Base-by-base conservation (phyloP, 2,113 vertebrate species). In the Myotis lucifugus region DNA sequence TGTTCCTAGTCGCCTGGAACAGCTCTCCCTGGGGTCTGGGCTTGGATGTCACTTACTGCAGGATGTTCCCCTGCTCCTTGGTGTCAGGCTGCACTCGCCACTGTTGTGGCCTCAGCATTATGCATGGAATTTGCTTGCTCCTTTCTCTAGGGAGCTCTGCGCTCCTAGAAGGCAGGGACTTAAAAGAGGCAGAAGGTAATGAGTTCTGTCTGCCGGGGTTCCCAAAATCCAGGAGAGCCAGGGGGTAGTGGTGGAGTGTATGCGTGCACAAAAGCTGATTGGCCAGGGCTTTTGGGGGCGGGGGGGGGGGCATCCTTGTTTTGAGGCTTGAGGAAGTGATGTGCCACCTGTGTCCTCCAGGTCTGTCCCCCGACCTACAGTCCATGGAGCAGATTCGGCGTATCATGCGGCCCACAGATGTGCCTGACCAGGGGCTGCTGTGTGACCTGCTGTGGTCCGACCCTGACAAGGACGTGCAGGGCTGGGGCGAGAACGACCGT, bases 381-480 rank as follows among this genome's bases (percentile, higher is more conserved):
- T 99, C 99, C 0, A 99, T 99, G 99, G 99, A 99, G 97, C 99
- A 99, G 98, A 99, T 99, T 77, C 99, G 99, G 64, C 98, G 99
- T 77, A 99, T 99, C 96, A 99, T 99, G 99, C 98, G 99, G 37
- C 99, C 99, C 98, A 99, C 99, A 8, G 99, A 99, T 0, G 99
- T 99, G 67, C 99, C 99, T 0, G 99, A 99, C 95, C 99, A 99
- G 98, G 99, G 99, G n/a, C 98, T 99, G 84, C 98, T 99, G 64
- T 99, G 99, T 0, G 99, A 99, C 98, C 98, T 99, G 87, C 98
- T 99, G 83, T 99, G 99, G 99, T 99, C 99, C 0, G 99, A 99
- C 95, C 99, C 99, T 0, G 99, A 99, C 98, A 99, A 99, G 97
- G 99, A 99, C 0, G 99, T 99, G 85, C 99, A 99, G 77, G 99